Evolutionary conservation across 2,113 vertebrate genomes (phyloP).

Genomic region (Machaerirhynchus nigripectus): DNA sequence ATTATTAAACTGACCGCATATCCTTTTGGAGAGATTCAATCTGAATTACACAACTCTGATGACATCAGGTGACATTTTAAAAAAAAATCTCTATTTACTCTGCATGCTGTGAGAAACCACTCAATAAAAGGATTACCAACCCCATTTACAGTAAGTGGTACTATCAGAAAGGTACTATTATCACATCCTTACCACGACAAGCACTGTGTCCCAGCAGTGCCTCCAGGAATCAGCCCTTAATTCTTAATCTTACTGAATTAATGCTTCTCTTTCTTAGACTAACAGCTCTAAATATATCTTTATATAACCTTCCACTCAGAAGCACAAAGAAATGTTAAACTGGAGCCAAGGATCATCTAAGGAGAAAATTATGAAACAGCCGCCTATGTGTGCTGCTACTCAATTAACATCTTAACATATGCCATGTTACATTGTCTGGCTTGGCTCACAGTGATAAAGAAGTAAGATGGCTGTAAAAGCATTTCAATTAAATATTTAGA

Average conservation of each 20-base stretch:
- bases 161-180: conserved; percentile 41
- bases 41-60: neutral
- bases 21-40: neutral
- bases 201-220: neutral
- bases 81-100: neutral
- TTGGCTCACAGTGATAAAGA: conserved; percentile 24
- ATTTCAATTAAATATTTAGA: conserved; percentile 61
- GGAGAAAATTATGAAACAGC: conserved; percentile 50
- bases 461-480: conserved; percentile 57
- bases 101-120: neutral
- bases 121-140: neutral
- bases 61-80: neutral
- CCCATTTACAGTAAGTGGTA: neutral
- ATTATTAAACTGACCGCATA: neutral
- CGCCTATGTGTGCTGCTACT: conserved; percentile 19
- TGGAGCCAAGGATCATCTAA: conserved; percentile 48
- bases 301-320: conserved; percentile 36
- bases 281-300: conserved; percentile 55
- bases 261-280: conserved; percentile 31
- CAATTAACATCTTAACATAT: conserved; percentile 59
- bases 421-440: conserved; percentile 44
- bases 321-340: conserved; percentile 50
- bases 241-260: conserved; percentile 54
- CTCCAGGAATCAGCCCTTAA: conserved; percentile 10
- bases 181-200: neutral